A percentile compares a stretch with the other conserved stretches of the same genome.
phyloP scores from a whole-genome alignment of 2,797 vertebrate genomes.

The Eremophila alpestris region DNA sequence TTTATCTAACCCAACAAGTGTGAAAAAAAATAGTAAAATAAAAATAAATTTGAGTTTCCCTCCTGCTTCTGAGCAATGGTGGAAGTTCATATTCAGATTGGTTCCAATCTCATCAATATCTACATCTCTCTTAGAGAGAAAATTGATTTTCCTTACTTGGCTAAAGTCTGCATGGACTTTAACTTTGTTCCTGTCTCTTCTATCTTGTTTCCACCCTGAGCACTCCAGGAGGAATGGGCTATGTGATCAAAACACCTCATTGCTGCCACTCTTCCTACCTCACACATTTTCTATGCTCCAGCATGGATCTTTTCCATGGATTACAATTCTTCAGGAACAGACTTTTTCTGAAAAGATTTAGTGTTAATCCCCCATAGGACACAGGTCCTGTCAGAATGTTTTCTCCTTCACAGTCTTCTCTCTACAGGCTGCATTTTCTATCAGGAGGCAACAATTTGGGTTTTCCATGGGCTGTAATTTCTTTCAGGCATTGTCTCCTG shows the following conservation, averaged over 20 bases:
- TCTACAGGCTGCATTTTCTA: accelerated
- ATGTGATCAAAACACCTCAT: neutral
- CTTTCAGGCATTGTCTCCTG: neutral
- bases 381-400: neutral
- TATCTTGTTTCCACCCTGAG: neutral
- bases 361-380: too few species aligned
- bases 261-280: neutral
- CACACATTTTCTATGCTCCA: neutral
- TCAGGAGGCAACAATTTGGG: neutral
- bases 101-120: neutral
- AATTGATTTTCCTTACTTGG: neutral
- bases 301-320: neutral
- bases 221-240: neutral
- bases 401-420: neutral
- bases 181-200: neutral
- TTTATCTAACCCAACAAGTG: neutral
- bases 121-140: neutral
- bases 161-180: neutral
- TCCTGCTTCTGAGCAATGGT: neutral
- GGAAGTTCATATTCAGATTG: neutral
- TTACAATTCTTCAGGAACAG: neutral
- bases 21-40: neutral
- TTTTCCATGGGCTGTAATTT: neutral
- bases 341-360: neutral
- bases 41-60: neutral